Evolutionary conservation across 2,113 vertebrate genomes (phyloP).

Genomic region (Sorex araneus): DNA sequence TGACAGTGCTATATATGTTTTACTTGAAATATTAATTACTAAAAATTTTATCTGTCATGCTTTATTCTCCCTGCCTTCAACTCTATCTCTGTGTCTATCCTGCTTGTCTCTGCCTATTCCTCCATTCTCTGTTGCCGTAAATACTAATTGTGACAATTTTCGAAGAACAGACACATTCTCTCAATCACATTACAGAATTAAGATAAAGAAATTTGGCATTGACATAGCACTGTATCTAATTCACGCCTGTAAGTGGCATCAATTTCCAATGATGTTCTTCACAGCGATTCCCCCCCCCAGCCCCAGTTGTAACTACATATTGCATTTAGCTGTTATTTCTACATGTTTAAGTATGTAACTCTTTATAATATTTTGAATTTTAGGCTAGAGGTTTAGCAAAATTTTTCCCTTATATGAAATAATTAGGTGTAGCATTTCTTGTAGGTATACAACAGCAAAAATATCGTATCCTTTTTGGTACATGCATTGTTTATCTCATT

Average conservation of each 20-base stretch:
- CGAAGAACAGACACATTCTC: background rate
- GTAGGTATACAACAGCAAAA: background rate
- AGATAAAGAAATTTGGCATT: background rate
- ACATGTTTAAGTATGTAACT: background rate
- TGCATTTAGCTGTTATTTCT: slow-evolving; percentile 3
- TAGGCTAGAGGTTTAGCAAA: background rate
- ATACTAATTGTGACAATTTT: background rate
- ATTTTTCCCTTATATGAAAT: background rate
- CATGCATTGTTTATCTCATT: background rate
- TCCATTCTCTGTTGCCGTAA: background rate
- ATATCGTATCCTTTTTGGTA: background rate
- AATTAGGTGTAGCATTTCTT: background rate
- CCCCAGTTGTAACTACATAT: background rate
- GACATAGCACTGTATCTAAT: background rate
- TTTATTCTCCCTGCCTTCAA: background rate
- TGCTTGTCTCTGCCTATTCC: too few species aligned
- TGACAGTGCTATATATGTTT: too few species aligned
- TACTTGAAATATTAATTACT: background rate
- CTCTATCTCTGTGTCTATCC: background rate
- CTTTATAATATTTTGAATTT: background rate
- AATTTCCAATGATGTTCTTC: background rate
- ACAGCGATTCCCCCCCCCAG: background rate
- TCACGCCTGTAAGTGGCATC: background rate
- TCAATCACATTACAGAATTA: background rate
- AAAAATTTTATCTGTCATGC: background rate